A percentile compares a stretch with the other conserved stretches of the same genome.
These are phyloP conservation scores for Hartigia nigra DNA, from an alignment of 2,888 invertebrate genomes.

Conservation along the genomic window DNA sequence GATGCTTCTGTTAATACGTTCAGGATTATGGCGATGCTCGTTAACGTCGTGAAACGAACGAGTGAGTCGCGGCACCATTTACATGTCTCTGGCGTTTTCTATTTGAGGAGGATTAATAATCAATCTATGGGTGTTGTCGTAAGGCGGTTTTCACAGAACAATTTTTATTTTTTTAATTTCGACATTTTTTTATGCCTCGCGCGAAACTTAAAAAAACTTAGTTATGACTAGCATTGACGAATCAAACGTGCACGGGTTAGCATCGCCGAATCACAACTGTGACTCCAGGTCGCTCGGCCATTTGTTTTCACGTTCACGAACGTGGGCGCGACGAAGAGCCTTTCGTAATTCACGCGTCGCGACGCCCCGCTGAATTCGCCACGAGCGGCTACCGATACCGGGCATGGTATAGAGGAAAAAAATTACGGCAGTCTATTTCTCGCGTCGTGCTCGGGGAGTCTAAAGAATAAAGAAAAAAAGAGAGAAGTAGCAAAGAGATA, in stretches of 20 bases:
- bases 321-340: neutral
- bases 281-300: neutral
- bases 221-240: neutral
- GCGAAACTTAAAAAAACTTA: no score
- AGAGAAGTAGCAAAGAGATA: constrained; percentile 11
- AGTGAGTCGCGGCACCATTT: neutral
- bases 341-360: neutral
- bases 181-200: no score
- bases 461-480: constrained; percentile 8
- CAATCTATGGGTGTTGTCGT: neutral
- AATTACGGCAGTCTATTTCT: neutral
- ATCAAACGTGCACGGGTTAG: neutral
- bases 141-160: neutral
- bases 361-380: neutral
- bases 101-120: neutral
- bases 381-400: neutral
- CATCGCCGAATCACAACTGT: neutral
- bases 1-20: neutral
- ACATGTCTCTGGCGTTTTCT: neutral
- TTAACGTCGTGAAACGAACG: neutral
- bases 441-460: neutral
- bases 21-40: neutral
- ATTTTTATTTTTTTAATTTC: no score
- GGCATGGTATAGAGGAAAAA: neutral
- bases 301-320: neutral